Conservation (phyloP, 2,113 vertebrate genomes). For the Pituophis catenifer region DNA sequence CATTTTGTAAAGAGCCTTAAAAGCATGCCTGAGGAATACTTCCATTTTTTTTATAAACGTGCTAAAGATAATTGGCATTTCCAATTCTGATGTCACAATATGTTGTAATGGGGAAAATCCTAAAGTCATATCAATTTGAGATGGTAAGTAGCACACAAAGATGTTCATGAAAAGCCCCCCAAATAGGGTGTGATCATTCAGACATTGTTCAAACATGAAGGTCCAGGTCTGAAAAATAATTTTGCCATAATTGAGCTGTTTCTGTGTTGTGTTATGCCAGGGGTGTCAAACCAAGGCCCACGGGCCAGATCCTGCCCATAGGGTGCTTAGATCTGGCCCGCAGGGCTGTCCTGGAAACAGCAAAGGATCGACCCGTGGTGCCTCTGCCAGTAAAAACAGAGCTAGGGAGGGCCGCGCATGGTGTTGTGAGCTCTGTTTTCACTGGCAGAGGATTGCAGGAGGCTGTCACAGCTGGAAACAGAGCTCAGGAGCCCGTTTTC, state of each 20-base stretch:
- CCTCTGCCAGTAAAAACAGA: too few relatives aligned
- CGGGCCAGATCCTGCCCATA: too few relatives aligned
- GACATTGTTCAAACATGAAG: background rate
- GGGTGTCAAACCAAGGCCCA: too few relatives aligned
- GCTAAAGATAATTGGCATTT: background rate
- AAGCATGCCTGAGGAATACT: background rate
- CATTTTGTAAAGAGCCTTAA: background rate
- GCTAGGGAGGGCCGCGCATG: too few relatives aligned
- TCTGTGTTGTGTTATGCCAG: background rate
- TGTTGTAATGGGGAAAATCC: background rate
- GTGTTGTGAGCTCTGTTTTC: too few relatives aligned
- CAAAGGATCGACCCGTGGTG: too few relatives aligned
- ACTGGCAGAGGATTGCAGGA: too few relatives aligned
- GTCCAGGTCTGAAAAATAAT: background rate
- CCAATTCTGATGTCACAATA: background rate
- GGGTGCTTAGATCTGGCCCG: too few relatives aligned
- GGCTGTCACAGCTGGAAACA: too few relatives aligned
- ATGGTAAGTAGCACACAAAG: background rate
- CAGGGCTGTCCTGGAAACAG: too few relatives aligned
- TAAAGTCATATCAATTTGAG: background rate
- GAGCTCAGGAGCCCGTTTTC: too few relatives aligned
- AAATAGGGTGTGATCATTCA: background rate
- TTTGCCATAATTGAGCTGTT: background rate
- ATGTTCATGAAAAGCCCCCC: background rate
- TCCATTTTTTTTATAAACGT: background rate